Evolutionary conservation across 2,113 vertebrate species (phyloP).

Genomic region (Thomomys bottae): DNA sequence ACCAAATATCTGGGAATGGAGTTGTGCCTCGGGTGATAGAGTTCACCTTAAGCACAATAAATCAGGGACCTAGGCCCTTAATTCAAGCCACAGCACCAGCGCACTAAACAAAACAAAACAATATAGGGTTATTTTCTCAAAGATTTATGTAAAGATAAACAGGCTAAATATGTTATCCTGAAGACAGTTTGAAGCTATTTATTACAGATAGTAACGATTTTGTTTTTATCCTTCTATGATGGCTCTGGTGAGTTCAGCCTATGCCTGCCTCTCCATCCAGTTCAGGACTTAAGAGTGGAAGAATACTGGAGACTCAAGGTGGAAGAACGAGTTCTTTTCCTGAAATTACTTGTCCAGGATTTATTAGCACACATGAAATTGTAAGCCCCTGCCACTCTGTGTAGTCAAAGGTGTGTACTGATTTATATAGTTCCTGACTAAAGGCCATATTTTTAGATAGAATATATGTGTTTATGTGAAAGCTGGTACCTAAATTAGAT

Average conservation of each 20-base stretch:
- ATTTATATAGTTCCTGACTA: neutral
- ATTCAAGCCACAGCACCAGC: too few species aligned
- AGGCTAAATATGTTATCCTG: conserved; percentile 26
- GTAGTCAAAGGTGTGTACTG: neutral
- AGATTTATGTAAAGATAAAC: conserved; percentile 21
- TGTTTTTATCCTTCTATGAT: neutral
- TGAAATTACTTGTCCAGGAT: neutral
- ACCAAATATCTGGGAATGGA: too few species aligned
- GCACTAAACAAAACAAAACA: too few species aligned
- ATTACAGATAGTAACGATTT: neutral
- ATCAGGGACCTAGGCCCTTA: too few species aligned
- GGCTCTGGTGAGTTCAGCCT: neutral
- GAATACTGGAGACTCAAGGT: neutral
- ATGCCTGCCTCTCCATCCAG: neutral
- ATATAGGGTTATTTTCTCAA: conserved; percentile 15
- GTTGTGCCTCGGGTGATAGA: too few species aligned
- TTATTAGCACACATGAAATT: neutral
- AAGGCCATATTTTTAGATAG: conserved; percentile 28
- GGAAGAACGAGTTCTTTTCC: neutral
- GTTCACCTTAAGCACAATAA: too few species aligned
- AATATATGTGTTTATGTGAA: neutral
- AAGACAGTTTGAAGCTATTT: conserved; percentile 4
- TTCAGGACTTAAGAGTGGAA: neutral
- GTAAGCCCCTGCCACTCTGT: neutral
- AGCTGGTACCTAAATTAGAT: conserved; percentile 40